These are phyloP conservation scores for Eublepharis macularius DNA, from an alignment of 2,113 vertebrate genomes.

Conservation along the genomic window DNA sequence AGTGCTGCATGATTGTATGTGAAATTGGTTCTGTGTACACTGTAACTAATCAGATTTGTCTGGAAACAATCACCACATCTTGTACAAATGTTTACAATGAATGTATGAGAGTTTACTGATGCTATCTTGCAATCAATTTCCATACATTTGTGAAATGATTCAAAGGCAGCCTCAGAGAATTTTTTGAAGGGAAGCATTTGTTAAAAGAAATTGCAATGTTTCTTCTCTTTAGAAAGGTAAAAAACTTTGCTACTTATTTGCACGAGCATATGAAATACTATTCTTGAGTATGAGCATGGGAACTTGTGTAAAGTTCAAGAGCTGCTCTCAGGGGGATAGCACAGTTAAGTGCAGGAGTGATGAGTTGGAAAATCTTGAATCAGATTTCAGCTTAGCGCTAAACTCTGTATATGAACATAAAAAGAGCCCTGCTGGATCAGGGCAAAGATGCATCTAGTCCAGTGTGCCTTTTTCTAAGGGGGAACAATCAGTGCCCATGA, in stretches of 20 bases:
- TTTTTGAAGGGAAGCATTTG: constrained; percentile 34
- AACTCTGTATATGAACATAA: neutral
- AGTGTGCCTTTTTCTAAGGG: no score
- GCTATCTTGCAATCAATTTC: constrained; percentile 57
- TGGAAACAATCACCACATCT: constrained; percentile 67
- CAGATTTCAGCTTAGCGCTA: neutral
- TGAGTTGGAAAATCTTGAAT: neutral
- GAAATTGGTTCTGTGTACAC: constrained; percentile 64
- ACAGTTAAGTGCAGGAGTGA: neutral
- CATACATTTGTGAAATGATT: constrained; percentile 40
- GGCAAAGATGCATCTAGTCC: no score
- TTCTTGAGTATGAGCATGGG: neutral
- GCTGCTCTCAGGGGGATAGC: neutral
- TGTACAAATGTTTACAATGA: constrained; percentile 69
- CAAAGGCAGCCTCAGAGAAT: constrained; percentile 25
- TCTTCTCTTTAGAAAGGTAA: constrained; percentile 34
- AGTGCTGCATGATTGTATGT: constrained; percentile 53
- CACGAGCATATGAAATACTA: neutral
- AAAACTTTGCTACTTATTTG: constrained; percentile 21
- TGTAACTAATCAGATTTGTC: constrained; percentile 69
- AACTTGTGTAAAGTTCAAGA: neutral
- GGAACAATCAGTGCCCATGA: no score
- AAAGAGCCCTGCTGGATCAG: no score
- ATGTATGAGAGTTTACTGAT: constrained; percentile 57
- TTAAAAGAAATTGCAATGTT: constrained; percentile 6